Evolutionary conservation across 2,888 invertebrate species (phyloP).

Genomic region (Geophilus truncorum): DNA sequence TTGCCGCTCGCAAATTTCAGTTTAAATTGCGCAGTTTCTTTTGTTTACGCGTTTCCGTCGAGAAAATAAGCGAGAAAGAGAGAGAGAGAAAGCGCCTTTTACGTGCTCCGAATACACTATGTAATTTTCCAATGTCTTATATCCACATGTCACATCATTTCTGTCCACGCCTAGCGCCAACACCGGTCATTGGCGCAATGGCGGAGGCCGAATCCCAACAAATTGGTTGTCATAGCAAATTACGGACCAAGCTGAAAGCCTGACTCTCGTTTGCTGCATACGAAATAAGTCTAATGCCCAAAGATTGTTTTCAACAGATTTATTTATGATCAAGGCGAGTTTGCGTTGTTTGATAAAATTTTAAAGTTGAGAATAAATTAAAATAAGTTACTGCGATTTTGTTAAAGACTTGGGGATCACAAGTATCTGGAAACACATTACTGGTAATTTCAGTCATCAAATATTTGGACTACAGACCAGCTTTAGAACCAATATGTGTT

Average conservation of each 20-base stretch:
- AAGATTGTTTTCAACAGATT: background rate
- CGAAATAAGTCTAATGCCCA: background rate
- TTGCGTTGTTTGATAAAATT: too few species aligned
- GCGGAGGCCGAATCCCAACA: conserved; percentile 11
- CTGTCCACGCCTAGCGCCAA: background rate
- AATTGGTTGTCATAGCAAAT: conserved; percentile 10
- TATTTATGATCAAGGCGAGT: too few species aligned
- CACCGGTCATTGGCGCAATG: background rate
- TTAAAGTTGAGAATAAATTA: too few species aligned
- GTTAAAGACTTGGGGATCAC: too few species aligned
- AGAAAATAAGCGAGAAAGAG: background rate
- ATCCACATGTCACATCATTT: conserved; percentile 17
- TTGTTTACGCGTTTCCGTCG: background rate
- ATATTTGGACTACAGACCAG: too few species aligned
- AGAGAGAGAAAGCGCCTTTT: background rate
- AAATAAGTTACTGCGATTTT: too few species aligned
- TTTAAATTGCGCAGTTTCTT: background rate
- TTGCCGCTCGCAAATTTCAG: background rate
- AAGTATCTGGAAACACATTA: too few species aligned
- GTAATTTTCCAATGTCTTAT: background rate
- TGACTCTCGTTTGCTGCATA: background rate
- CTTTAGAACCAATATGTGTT: too few species aligned
- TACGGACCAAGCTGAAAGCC: background rate
- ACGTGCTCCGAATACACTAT: background rate
- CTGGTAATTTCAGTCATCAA: too few species aligned